Conservation (phyloP, 2,113 vertebrate genomes). For the Cariama cristata region DNA sequence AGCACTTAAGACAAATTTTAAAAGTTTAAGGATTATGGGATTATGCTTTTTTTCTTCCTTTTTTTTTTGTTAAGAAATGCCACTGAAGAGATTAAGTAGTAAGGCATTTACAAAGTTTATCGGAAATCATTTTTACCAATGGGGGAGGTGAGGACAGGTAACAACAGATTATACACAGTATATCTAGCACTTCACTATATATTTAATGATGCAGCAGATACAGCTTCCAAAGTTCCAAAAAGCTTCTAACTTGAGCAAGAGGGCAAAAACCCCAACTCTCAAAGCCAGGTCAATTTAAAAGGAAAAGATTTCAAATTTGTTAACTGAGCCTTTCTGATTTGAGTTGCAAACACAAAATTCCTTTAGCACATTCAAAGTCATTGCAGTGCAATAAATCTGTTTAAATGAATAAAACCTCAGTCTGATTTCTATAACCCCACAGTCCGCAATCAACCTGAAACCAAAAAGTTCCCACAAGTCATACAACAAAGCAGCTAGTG, state of each 20-base stretch:
- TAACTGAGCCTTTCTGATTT: neutral
- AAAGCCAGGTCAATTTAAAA: neutral
- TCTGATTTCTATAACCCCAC: neutral
- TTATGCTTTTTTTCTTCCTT: neutral
- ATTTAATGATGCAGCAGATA: neutral
- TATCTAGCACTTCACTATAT: neutral
- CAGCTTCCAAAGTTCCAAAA: neutral
- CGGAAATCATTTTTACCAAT: neutral
- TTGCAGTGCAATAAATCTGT: neutral
- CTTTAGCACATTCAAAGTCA: neutral
- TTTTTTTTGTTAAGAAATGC: neutral
- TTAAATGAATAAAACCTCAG: neutral
- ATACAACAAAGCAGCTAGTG: slow-evolving; percentile 1
- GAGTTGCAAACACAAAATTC: neutral
- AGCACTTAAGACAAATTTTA: neutral
- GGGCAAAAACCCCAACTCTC: neutral
- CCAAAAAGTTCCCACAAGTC: neutral
- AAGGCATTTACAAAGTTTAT: neutral
- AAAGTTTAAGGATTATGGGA: neutral
- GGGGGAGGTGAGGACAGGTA: neutral
- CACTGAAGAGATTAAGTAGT: neutral
- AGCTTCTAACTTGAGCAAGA: neutral
- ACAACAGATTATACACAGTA: neutral
- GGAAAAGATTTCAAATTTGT: neutral
- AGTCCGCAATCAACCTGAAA: neutral